phyloP scores from a whole-genome alignment of 2,888 invertebrate species.

The Caenorhabditis panamensis region DNA sequence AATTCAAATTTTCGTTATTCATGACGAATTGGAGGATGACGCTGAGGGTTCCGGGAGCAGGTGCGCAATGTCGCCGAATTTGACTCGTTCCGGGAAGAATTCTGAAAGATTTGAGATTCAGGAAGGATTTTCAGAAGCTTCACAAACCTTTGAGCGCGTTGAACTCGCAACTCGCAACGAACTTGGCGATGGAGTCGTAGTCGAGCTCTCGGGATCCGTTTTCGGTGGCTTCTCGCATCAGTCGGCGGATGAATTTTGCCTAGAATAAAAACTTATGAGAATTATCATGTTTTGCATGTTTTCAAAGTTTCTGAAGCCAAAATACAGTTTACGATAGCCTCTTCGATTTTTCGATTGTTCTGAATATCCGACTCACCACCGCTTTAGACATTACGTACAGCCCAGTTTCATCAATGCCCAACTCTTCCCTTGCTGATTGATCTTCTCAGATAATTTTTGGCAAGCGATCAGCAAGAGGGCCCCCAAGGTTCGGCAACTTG shows the following conservation, averaged over 20 bases:
- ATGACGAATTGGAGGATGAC: background rate
- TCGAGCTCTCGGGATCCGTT: constrained; percentile 11
- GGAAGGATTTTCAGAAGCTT: too few relatives aligned
- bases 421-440: constrained; percentile 20
- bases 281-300: too few relatives aligned
- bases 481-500: too few relatives aligned
- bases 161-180: constrained; percentile 38
- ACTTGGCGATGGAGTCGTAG: constrained; percentile 45
- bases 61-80: constrained; percentile 12
- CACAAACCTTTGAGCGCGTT: constrained; percentile 48
- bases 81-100: constrained; percentile 51
- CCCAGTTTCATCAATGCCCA: constrained; percentile 33
- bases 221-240: constrained; percentile 12
- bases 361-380: constrained; percentile 40
- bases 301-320: too few relatives aligned
- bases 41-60: background rate
- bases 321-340: background rate
- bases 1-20: too few relatives aligned
- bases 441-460: too few relatives aligned
- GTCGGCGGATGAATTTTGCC: constrained; percentile 43
- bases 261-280: too few relatives aligned
- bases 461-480: too few relatives aligned
- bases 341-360: too few relatives aligned
- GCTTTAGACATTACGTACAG: constrained; percentile 49
- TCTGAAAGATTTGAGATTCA: constrained; percentile 42